A percentile compares a stretch with the other conserved stretches of the same genome.
Evolutionary conservation across 2,888 invertebrate genomes (phyloP).

Genomic region (Ceriagrion tenellum): DNA sequence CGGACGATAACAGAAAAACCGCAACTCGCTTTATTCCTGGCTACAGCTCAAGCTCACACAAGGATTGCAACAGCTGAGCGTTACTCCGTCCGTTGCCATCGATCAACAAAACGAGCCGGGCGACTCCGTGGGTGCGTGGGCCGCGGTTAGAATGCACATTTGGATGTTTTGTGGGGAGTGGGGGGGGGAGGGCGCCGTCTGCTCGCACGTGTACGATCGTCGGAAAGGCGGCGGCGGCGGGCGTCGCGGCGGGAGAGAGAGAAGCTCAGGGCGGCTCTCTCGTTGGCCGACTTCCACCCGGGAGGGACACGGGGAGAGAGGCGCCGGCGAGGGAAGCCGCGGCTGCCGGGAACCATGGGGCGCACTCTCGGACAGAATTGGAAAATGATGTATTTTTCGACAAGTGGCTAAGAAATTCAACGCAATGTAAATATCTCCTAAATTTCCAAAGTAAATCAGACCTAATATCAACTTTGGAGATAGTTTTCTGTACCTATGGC

Average conservation of each 20-base stretch:
- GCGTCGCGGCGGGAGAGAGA: neutral
- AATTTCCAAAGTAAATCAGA: no score
- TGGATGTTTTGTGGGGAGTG: neutral
- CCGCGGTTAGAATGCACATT: neutral
- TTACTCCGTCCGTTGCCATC: conserved; percentile 6
- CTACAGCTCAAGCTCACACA: neutral
- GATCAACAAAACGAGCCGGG: neutral
- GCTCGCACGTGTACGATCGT: neutral
- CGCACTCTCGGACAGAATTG: no score
- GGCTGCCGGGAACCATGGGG: neutral
- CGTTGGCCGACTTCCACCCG: neutral
- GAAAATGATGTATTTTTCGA: no score
- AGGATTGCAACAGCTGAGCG: neutral
- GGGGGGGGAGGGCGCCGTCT: neutral
- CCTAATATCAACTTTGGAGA: no score
- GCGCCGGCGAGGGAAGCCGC: neutral
- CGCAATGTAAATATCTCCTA: no score
- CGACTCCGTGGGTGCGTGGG: neutral
- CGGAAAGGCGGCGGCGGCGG: neutral
- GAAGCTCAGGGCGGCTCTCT: neutral
- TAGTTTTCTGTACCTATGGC: no score
- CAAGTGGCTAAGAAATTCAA: no score
- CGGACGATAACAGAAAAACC: neutral
- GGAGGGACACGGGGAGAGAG: neutral
- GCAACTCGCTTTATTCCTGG: neutral